Percentiles rank a stretch among this genome's conserved stretches.
Evolutionary conservation across 1,140 invertebrate species (phyloP).

Genomic region (Atta cephalotes): DNA sequence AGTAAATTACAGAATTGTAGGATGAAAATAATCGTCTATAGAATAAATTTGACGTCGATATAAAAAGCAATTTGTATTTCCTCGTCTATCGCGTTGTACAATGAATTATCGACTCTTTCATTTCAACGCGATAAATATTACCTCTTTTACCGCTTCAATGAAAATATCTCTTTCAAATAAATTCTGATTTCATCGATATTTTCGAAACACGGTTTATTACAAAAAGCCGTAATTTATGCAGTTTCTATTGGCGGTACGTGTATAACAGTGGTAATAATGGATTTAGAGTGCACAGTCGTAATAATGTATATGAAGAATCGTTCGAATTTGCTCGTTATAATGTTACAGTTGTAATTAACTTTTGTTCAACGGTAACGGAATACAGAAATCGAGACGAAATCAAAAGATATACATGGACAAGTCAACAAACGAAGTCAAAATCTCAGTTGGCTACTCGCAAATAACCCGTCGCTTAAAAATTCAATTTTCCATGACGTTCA

Average conservation of each 20-base stretch:
- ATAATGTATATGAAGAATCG: not conserved
- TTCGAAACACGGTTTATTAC: slow-evolving; percentile 35
- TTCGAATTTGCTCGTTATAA: not conserved
- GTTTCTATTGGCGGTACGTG: slow-evolving; percentile 5
- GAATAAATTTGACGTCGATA: slow-evolving; percentile 21
- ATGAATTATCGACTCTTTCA: slow-evolving; percentile 36
- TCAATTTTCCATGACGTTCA: slow-evolving; percentile 70
- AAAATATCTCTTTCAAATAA: slow-evolving; percentile 35
- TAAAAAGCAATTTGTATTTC: slow-evolving; percentile 34
- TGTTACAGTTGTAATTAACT: slow-evolving; percentile 7
- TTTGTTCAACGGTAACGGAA: not conserved
- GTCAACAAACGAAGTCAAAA: not conserved
- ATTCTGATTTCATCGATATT: slow-evolving; percentile 33
- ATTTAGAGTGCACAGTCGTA: not conserved
- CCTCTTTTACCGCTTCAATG: slow-evolving; percentile 8
- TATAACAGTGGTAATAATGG: slow-evolving; percentile 24
- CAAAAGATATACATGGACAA: not conserved
- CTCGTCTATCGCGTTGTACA: not conserved
- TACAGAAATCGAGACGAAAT: not conserved
- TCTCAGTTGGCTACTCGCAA: slow-evolving; percentile 57
- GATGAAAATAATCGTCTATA: slow-evolving; percentile 47
- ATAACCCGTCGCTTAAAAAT: slow-evolving; percentile 73
- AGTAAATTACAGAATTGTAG: slow-evolving; percentile 10
- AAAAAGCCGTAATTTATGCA: slow-evolving; percentile 28
- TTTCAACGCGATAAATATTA: slow-evolving; percentile 26